phyloP scores from a whole-genome alignment of 2,797 vertebrate species.

The Falco concolor region DNA sequence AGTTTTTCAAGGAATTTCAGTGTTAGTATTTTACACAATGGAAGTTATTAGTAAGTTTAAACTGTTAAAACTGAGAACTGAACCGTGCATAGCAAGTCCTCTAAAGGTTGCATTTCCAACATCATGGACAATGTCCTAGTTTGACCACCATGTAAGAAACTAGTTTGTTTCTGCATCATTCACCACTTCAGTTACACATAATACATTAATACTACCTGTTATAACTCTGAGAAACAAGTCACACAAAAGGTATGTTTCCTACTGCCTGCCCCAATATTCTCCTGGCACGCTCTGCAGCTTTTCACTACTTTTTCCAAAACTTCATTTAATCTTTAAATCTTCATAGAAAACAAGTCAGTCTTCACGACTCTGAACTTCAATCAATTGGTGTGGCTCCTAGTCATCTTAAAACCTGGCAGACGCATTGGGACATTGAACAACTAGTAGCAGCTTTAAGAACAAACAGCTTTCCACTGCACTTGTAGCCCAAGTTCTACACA shows the following conservation, averaged over 20 bases:
- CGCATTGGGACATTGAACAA: neutral
- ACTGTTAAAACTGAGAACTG: neutral
- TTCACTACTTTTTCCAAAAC: neutral
- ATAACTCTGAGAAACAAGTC: neutral
- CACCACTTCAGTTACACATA: neutral
- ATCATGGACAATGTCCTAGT: neutral
- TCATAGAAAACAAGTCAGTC: neutral
- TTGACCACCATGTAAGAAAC: neutral
- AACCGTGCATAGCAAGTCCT: neutral
- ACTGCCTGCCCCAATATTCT: neutral
- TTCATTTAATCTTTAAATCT: neutral
- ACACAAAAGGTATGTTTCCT: neutral
- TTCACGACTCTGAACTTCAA: neutral
- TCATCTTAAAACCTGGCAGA: conserved; percentile 18
- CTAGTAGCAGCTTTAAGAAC: neutral
- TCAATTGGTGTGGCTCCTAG: neutral
- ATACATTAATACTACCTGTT: neutral
- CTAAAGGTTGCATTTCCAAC: neutral
- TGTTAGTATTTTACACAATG: neutral
- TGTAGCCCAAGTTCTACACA: rapidly evolving
- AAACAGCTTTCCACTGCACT: neutral
- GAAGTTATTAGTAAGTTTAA: neutral
- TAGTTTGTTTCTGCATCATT: neutral
- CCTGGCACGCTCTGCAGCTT: neutral
- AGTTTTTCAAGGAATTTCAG: neutral